Conservation (phyloP, 2,113 vertebrate genomes). For the Serinus canaria region DNA sequence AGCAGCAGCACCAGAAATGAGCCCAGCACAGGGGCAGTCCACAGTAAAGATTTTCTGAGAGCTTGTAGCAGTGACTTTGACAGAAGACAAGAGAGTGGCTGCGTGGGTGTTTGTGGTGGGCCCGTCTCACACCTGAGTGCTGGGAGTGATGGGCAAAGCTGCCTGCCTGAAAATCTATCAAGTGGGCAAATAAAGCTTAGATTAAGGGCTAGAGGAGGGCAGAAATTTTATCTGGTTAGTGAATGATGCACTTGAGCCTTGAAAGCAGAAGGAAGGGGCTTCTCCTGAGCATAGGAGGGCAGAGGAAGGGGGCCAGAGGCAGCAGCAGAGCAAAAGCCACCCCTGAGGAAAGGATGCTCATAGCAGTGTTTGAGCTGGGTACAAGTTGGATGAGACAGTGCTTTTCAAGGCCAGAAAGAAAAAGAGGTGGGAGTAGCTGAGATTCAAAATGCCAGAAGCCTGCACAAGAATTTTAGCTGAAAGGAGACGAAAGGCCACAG, state of each 20-base stretch:
- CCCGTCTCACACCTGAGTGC: neutral
- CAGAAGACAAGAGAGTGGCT: neutral
- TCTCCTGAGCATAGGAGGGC: neutral
- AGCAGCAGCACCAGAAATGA: neutral
- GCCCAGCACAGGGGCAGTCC: neutral
- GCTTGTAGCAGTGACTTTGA: neutral
- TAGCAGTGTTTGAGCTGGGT: neutral
- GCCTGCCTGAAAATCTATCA: neutral
- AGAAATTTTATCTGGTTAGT: neutral
- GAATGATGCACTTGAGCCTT: neutral
- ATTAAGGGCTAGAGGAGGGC: neutral
- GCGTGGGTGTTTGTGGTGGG: neutral
- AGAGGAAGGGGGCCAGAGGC: neutral
- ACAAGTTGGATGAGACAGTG: neutral
- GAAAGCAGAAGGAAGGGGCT: neutral
- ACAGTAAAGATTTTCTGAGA: neutral
- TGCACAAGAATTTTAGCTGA: conserved; percentile 2
- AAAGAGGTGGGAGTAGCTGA: conserved; percentile 23
- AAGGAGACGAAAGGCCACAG: neutral
- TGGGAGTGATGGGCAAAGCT: neutral
- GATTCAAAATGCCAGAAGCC: neutral
- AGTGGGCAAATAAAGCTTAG: neutral
- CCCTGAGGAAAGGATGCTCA: neutral
- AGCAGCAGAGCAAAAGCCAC: neutral
- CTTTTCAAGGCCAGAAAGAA: neutral